These are phyloP conservation scores for Alosa alosa DNA, from an alignment of 2,113 vertebrate genomes.

Conservation along the genomic window DNA sequence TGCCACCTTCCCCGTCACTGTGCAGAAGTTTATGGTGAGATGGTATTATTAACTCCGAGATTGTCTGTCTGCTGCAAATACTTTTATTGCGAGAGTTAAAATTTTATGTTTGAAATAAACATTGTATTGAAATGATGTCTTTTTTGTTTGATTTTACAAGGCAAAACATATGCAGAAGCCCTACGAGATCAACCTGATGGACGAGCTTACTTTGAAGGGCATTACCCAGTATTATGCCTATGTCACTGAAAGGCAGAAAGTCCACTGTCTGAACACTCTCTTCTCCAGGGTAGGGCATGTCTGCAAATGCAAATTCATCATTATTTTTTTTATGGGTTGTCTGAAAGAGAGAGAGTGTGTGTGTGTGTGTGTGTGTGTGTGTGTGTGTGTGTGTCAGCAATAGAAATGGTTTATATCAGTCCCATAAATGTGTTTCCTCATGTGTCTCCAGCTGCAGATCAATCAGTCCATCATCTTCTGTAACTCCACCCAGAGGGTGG, in stretches of 20 bases:
- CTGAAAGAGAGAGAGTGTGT: neutral
- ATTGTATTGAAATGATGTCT: neutral
- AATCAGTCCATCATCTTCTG: conserved; percentile 82
- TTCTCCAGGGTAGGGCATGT: conserved; percentile 72
- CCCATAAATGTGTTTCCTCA: neutral
- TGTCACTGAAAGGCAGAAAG: conserved; percentile 76
- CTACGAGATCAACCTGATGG: conserved; percentile 81
- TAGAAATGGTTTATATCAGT: neutral
- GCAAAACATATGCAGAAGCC: conserved; percentile 75
- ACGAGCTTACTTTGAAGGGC: conserved; percentile 79
- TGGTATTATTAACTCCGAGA: neutral
- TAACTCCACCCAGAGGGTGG: conserved; percentile 78
- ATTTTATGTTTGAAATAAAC: neutral
- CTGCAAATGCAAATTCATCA: neutral
- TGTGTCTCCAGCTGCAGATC: conserved; percentile 72
- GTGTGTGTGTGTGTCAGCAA: neutral
- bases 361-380: neutral
- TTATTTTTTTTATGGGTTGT: neutral
- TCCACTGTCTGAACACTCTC: conserved; percentile 79
- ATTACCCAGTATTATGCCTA: conserved; percentile 79
- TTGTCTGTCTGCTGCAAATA: neutral
- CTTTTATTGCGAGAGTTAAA: neutral
- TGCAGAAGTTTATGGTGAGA: conserved; percentile 80
- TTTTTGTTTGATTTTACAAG: conserved; percentile 42
- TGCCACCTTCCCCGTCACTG: conserved; percentile 78